Evolutionary conservation across 2,797 vertebrate genomes (phyloP).

Genomic region (Sebastes oblongus): DNA sequence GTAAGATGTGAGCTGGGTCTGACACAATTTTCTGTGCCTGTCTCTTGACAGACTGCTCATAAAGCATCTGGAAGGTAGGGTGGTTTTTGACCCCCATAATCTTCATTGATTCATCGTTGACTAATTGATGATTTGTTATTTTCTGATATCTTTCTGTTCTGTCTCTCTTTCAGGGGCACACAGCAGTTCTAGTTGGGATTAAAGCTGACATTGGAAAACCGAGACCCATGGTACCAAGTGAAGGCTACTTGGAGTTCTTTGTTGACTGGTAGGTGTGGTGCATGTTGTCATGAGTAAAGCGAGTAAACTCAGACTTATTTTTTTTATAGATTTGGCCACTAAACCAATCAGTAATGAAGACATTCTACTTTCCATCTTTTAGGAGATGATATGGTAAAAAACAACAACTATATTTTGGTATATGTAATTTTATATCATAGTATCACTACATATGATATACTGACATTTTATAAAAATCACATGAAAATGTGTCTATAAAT

Average conservation of each 20-base stretch:
- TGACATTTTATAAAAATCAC: not conserved
- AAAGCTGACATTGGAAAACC: constrained; percentile 96
- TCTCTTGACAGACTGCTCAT: too few species aligned
- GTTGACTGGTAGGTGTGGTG: constrained; percentile 73
- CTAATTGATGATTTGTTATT: not conserved
- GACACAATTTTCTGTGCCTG: too few species aligned
- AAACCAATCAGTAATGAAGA: not conserved
- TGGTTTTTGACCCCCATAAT: too few species aligned
- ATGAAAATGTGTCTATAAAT: not conserved
- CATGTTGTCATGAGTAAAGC: not conserved
- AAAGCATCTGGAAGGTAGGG: too few species aligned
- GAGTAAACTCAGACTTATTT: not conserved
- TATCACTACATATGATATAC: not conserved
- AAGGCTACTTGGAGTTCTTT: constrained; percentile 79
- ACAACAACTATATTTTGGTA: not conserved
- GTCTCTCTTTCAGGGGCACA: constrained; percentile 86
- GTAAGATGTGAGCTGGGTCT: too few species aligned
- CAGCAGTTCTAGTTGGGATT: constrained; percentile 92
- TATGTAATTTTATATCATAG: not conserved
- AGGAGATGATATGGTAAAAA: not conserved
- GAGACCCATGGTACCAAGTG: constrained; percentile 62
- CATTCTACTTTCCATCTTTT: not conserved
- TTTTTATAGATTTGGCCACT: not conserved
- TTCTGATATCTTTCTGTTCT: not conserved
- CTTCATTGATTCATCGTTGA: too few species aligned